A percentile compares a stretch with the other conserved stretches of the same genome.
Conservation (phyloP, 2,888 invertebrate genomes). For the Schrankia costaestrigalis region DNA sequence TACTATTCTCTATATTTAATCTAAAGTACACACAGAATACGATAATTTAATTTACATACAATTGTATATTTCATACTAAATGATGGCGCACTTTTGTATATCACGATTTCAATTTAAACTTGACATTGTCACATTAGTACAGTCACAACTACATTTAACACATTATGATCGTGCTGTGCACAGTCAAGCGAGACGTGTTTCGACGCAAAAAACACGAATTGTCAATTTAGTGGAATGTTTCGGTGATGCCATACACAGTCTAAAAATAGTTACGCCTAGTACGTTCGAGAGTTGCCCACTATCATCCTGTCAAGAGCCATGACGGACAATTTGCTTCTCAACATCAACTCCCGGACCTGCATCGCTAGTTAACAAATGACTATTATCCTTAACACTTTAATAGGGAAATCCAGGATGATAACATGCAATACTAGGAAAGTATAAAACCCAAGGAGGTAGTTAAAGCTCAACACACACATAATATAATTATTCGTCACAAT, state of each 20-base stretch:
- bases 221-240: conserved; percentile 61
- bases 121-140: conserved; percentile 19
- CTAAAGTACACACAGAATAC: too few relatives aligned
- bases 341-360: conserved; percentile 37
- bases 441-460: too few relatives aligned
- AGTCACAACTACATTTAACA: conserved; percentile 21
- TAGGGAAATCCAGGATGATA: conserved; percentile 23
- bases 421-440: conserved; percentile 11
- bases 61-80: too few relatives aligned
- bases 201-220: conserved; percentile 43
- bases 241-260: conserved; percentile 56
- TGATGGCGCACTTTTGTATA: too few relatives aligned
- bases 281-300: conserved; percentile 52
- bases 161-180: conserved; percentile 15
- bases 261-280: conserved; percentile 67
- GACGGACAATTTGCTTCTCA: conserved; percentile 49
- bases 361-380: conserved; percentile 34
- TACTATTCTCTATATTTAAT: too few relatives aligned
- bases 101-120: conserved; percentile 18
- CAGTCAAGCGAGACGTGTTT: conserved; percentile 35
- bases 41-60: too few relatives aligned
- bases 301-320: conserved; percentile 61
- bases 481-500: too few relatives aligned
- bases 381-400: conserved; percentile 28
- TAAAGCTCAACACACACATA: too few relatives aligned